A percentile compares a stretch with the other conserved stretches of the same genome.
Conservation (phyloP, 2,113 vertebrate genomes). For the Nycticryphes semicollaris region DNA sequence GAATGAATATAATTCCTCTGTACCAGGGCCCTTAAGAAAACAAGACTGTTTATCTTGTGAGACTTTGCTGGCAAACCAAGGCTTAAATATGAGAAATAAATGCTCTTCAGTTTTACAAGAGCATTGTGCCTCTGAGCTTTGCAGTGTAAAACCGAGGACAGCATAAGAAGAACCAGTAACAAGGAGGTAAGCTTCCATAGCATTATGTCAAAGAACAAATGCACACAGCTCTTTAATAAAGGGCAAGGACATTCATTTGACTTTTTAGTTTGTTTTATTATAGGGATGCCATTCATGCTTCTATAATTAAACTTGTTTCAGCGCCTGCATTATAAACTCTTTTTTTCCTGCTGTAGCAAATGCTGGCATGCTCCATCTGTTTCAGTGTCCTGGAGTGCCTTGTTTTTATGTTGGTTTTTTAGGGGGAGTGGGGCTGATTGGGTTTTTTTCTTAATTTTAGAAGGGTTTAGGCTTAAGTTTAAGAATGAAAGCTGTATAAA, state of each 20-base stretch:
- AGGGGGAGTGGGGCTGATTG: accelerated
- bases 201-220: background rate
- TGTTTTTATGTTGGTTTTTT: background rate
- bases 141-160: background rate
- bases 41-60: conserved; percentile 36
- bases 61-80: background rate
- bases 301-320: conserved; percentile 59
- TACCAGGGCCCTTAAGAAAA: background rate
- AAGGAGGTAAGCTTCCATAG: background rate
- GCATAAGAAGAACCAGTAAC: background rate
- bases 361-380: conserved; percentile 20
- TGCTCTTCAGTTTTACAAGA: background rate
- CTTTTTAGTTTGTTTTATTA: conserved; percentile 33
- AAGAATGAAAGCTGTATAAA: background rate
- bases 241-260: background rate
- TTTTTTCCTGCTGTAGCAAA: conserved; percentile 1
- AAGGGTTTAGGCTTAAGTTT: background rate
- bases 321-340: background rate
- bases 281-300: conserved; percentile 29
- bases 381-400: conserved; percentile 19
- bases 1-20: background rate
- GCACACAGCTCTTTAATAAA: background rate
- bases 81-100: conserved; percentile 46
- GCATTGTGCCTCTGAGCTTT: background rate
- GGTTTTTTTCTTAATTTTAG: background rate